Percentiles rank a stretch among this genome's conserved stretches.
phyloP scores from a whole-genome alignment of 2,797 vertebrate genomes.

The Pangasius macronema region DNA sequence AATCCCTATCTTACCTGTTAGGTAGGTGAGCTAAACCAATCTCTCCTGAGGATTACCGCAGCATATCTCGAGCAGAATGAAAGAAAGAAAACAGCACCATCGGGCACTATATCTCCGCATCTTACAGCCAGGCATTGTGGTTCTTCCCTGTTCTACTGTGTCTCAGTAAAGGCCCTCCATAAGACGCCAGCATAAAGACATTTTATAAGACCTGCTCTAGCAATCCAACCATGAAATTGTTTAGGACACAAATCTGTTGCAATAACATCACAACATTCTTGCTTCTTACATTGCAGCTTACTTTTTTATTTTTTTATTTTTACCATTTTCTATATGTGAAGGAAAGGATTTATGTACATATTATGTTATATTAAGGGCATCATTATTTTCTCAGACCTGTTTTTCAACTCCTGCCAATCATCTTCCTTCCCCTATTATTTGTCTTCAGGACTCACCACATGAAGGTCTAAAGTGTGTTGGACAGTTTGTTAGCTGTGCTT shows the following conservation, averaged over 20 bases:
- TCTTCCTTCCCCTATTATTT: not conserved
- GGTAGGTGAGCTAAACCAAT: conserved; percentile 66
- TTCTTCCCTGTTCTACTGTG: conserved; percentile 31
- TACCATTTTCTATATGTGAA: not conserved
- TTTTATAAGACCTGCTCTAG: conserved; percentile 50
- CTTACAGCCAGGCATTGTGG: not conserved
- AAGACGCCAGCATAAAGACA: conserved; percentile 53
- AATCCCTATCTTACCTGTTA: conserved; percentile 64
- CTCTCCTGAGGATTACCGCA: conserved; percentile 63
- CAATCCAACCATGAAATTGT: conserved; percentile 52
- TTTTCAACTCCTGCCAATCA: not conserved
- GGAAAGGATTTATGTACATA: not conserved
- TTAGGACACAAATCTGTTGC: conserved; percentile 35
- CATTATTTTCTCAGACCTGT: not conserved
- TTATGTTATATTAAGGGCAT: not conserved
- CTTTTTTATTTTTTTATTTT: not conserved
- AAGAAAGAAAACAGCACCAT: conserved; percentile 29
- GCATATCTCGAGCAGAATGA: conserved; percentile 43
- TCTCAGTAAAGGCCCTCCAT: conserved; percentile 52
- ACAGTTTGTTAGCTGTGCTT: not conserved
- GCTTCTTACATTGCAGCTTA: conserved; percentile 8
- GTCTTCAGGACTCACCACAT: not conserved
- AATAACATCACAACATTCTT: conserved; percentile 37
- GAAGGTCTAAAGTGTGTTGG: not conserved
- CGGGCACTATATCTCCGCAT: conserved; percentile 39